Conservation (phyloP, 1,140 invertebrate species). For the Zaprionus ghesquierei region DNA sequence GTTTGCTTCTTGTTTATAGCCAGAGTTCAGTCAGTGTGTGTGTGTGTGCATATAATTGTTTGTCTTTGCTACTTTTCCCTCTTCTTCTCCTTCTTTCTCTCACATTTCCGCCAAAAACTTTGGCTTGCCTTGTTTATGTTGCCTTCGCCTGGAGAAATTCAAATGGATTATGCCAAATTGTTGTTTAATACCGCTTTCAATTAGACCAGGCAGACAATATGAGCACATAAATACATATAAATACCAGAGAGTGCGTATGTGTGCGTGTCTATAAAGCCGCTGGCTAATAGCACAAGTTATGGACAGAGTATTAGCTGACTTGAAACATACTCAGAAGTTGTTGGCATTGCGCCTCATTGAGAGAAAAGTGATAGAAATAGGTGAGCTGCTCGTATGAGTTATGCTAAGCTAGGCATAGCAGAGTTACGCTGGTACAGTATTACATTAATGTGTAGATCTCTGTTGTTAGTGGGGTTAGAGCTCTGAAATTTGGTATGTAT, state of each 20-base stretch:
- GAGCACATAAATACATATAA: slow-evolving; percentile 17
- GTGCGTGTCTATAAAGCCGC: neutral
- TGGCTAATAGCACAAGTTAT: neutral
- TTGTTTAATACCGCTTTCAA: slow-evolving; percentile 77
- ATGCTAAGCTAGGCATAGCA: neutral
- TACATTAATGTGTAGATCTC: neutral
- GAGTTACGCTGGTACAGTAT: neutral
- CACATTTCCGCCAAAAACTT: slow-evolving; percentile 30
- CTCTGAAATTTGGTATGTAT: neutral
- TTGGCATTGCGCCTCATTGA: neutral
- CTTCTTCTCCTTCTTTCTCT: slow-evolving; percentile 6
- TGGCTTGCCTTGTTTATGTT: slow-evolving; percentile 22
- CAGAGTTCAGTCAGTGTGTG: slow-evolving; percentile 11
- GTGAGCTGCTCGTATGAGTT: neutral
- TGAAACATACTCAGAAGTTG: neutral
- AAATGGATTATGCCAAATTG: slow-evolving; percentile 57
- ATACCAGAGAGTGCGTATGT: neutral
- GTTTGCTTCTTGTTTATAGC: slow-evolving; percentile 57
- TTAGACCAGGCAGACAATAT: slow-evolving; percentile 30
- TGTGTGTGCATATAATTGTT: slow-evolving; percentile 30
- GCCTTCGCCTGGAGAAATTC: slow-evolving; percentile 54
- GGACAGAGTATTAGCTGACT: neutral
- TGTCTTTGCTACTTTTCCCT: slow-evolving; percentile 21
- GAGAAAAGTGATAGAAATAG: neutral
- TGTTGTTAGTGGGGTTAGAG: neutral